A percentile compares a stretch with the other conserved stretches of the same genome.
Conservation (phyloP, 2,888 invertebrate genomes). For the Tiliacea aurago region DNA sequence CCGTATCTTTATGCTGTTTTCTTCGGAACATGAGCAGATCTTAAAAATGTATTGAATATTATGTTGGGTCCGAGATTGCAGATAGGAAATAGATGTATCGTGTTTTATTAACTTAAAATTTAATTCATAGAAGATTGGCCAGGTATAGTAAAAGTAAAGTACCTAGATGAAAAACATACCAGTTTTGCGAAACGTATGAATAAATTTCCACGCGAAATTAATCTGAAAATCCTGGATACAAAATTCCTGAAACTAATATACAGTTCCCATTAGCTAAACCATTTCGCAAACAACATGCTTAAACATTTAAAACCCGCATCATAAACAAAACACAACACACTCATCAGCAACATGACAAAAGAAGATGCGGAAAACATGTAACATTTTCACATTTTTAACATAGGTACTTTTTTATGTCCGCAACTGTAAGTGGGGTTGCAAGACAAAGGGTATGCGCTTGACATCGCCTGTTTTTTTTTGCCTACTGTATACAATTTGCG, state of each 20-base stretch:
- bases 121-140: background rate
- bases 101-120: conserved; percentile 4
- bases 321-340: conserved; percentile 34
- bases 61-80: conserved; percentile 12
- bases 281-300: conserved; percentile 38
- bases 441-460: conserved; percentile 69
- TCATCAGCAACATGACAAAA: conserved; percentile 38
- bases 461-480: conserved; percentile 69
- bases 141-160: background rate
- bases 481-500: background rate
- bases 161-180: background rate
- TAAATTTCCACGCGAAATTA: background rate
- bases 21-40: conserved; percentile 25
- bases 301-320: conserved; percentile 40
- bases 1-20: conserved; percentile 20
- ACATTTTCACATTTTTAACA: conserved; percentile 44
- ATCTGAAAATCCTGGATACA: background rate
- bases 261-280: conserved; percentile 25
- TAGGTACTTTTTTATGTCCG: conserved; percentile 55
- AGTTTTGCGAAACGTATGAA: background rate
- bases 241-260: conserved; percentile 1
- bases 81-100: background rate
- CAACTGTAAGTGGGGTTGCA: conserved; percentile 60
- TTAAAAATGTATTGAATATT: conserved; percentile 27
- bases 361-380: conserved; percentile 44